Conservation (phyloP, 1,140 invertebrate genomes). For the Aphidius ervi region DNA sequence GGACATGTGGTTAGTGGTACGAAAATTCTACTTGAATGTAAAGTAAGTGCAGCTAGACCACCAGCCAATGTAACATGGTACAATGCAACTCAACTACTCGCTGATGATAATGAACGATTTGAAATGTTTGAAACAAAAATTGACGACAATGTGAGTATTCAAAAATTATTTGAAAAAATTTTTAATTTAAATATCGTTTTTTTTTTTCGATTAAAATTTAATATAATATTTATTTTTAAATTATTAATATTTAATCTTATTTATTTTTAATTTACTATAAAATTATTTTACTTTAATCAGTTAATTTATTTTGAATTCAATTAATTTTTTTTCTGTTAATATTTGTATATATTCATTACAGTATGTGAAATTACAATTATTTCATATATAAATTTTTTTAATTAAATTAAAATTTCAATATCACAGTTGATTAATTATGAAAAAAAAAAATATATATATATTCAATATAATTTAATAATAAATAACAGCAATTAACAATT, state of each 20-base stretch:
- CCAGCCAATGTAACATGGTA: slow-evolving; percentile 80
- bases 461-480: no score
- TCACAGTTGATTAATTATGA: no score
- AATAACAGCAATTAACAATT: no score
- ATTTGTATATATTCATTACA: not conserved
- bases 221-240: no score
- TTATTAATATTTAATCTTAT: no score
- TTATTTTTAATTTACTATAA: no score
- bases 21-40: slow-evolving; percentile 71
- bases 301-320: not conserved
- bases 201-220: not conserved
- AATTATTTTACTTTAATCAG: not conserved
- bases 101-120: slow-evolving; percentile 46
- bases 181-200: not conserved
- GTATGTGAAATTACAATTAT: no score
- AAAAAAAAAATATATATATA: no score
- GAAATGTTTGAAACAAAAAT: slow-evolving; percentile 46
- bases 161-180: not conserved
- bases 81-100: slow-evolving; percentile 66
- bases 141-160: slow-evolving; percentile 43
- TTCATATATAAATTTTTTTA: no score
- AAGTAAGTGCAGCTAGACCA: slow-evolving; percentile 71
- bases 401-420: no score
- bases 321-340: not conserved
- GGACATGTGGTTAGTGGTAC: slow-evolving; percentile 73